Evolutionary conservation across 2,113 vertebrate genomes (phyloP).

Genomic region (Psittacula cyanocephala): DNA sequence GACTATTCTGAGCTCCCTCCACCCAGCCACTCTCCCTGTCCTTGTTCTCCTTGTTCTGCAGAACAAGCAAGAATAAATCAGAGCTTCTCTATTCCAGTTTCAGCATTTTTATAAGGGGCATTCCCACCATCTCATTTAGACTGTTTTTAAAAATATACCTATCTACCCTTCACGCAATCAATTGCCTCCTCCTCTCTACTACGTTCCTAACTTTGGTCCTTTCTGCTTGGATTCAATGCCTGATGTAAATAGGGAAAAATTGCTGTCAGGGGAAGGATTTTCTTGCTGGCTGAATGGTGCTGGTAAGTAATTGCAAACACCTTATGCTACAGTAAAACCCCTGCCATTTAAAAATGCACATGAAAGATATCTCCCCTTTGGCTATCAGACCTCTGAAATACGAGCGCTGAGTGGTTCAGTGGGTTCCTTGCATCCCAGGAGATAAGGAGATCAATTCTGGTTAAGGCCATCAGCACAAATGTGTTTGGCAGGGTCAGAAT

Average conservation of each 20-base stretch:
- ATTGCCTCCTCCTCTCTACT: not conserved
- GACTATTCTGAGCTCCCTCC: not conserved
- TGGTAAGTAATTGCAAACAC: slow-evolving; percentile 26
- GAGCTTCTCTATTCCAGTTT: not conserved
- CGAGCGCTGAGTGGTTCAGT: not conserved
- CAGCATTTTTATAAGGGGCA: not conserved
- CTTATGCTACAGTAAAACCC: not conserved
- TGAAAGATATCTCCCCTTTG: not conserved
- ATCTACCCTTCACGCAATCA: not conserved
- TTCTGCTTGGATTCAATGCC: not conserved
- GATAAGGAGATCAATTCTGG: slow-evolving; percentile 43
- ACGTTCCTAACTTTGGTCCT: not conserved
- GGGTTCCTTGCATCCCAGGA: slow-evolving; percentile 5
- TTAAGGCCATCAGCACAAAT: slow-evolving; percentile 42
- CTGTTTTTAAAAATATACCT: not conserved
- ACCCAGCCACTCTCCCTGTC: not conserved
- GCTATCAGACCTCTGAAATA: not conserved
- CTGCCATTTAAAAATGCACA: not conserved
- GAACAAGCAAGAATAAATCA: not conserved
- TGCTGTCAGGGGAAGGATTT: slow-evolving; percentile 15
- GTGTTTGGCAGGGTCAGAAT: slow-evolving; percentile 32
- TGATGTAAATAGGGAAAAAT: not conserved
- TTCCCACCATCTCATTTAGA: not conserved
- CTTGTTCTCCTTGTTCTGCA: not conserved
- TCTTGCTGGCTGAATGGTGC: not conserved